Evolutionary conservation across 2,797 vertebrate species (phyloP).

Genomic region (Rhinophrynus dorsalis): DNA sequence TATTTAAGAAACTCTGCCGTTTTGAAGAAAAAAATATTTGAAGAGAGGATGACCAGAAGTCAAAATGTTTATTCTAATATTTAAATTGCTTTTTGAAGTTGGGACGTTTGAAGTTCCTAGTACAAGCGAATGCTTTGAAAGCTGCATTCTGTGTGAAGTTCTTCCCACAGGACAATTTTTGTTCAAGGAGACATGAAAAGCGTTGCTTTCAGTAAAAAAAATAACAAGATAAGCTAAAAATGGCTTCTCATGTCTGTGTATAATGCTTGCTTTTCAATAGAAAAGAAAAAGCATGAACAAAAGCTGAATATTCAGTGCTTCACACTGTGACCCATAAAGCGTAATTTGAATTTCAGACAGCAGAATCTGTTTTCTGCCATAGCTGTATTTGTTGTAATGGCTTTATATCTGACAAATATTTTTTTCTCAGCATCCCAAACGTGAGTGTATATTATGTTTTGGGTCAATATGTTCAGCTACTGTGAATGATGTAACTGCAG

Average conservation of each 20-base stretch:
- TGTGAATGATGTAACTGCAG: conserved; percentile 5
- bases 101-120: conserved; percentile 28
- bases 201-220: conserved; percentile 18
- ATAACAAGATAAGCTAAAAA: conserved; percentile 35
- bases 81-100: conserved; percentile 41
- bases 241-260: neutral
- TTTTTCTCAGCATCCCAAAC: neutral
- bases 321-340: neutral
- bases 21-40: neutral
- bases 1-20: neutral
- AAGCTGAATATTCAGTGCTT: conserved; percentile 10
- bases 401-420: neutral
- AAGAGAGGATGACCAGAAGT: conserved; percentile 26
- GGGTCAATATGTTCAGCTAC: conserved; percentile 21
- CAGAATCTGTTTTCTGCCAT: neutral
- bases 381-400: neutral
- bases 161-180: conserved; percentile 43
- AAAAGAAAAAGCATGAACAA: neutral
- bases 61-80: conserved; percentile 46
- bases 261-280: conserved; percentile 7
- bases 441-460: neutral
- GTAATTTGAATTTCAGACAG: neutral
- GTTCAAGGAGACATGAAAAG: conserved; percentile 31
- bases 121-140: conserved; percentile 24
- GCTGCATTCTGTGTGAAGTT: conserved; percentile 22